These are phyloP conservation scores for Xenus cinereus DNA, from an alignment of 2,113 vertebrate species.

Conservation along the genomic window DNA sequence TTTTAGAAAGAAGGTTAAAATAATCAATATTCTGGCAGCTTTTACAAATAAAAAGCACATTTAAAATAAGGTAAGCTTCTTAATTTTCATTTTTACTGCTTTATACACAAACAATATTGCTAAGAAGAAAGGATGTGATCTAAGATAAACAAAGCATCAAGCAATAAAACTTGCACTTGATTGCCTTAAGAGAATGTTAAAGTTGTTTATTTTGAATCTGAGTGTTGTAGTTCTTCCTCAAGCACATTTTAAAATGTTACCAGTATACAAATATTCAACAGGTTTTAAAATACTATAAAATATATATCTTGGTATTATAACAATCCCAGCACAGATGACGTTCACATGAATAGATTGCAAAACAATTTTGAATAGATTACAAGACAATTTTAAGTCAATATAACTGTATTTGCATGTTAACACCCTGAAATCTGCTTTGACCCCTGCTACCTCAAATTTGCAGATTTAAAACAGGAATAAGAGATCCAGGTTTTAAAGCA, in stretches of 20 bases:
- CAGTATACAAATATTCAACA: slow-evolving; percentile 22
- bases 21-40: neutral
- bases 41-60: neutral
- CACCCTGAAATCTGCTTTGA: neutral
- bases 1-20: neutral
- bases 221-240: neutral
- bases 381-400: neutral
- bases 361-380: neutral
- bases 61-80: neutral
- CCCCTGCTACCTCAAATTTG: neutral
- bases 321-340: neutral
- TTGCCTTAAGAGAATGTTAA: neutral
- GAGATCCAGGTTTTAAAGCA: neutral
- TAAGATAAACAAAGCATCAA: neutral
- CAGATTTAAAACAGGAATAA: neutral
- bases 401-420: neutral
- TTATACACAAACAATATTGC: neutral
- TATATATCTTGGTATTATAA: neutral
- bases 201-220: neutral
- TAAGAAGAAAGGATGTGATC: neutral
- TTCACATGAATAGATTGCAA: neutral
- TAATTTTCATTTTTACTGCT: neutral
- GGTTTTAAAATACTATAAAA: neutral
- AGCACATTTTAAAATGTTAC: neutral
- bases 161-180: neutral